phyloP scores from a whole-genome alignment of 2,113 vertebrate species.

The Larimichthys crocea region DNA sequence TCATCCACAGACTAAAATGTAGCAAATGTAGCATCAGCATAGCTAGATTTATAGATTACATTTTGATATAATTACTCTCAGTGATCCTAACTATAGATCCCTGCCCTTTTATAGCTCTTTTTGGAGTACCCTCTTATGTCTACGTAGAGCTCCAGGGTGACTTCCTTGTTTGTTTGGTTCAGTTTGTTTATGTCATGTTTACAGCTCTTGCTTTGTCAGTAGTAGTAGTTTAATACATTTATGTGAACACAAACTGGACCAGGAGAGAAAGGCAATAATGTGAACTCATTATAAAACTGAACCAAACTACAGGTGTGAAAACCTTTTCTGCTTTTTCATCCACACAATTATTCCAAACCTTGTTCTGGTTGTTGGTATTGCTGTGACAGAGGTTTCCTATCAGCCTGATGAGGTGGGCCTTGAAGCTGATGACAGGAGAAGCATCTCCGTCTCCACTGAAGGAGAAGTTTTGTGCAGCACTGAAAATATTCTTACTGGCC shows the following conservation, averaged over 20 bases:
- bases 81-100: no score
- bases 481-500: slow-evolving; percentile 88
- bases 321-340: not conserved
- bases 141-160: no score
- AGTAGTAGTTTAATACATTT: not conserved
- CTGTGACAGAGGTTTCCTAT: slow-evolving; percentile 94
- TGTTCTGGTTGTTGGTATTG: slow-evolving; percentile 91
- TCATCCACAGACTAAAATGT: not conserved
- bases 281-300: not conserved
- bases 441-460: slow-evolving; percentile 62
- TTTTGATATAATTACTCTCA: no score
- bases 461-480: slow-evolving; percentile 81
- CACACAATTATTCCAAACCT: slow-evolving; percentile 81
- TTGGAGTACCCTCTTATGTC: no score
- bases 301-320: not conserved
- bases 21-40: not conserved
- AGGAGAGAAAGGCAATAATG: not conserved
- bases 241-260: not conserved
- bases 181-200: not conserved
- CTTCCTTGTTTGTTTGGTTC: not conserved
- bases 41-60: no score
- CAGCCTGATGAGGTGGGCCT: slow-evolving; percentile 93
- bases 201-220: not conserved
- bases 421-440: slow-evolving; percentile 89
- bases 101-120: no score